These are phyloP conservation scores for Theropithecus gelada DNA, from an alignment of 2,113 vertebrate species.

Conservation along the genomic window DNA sequence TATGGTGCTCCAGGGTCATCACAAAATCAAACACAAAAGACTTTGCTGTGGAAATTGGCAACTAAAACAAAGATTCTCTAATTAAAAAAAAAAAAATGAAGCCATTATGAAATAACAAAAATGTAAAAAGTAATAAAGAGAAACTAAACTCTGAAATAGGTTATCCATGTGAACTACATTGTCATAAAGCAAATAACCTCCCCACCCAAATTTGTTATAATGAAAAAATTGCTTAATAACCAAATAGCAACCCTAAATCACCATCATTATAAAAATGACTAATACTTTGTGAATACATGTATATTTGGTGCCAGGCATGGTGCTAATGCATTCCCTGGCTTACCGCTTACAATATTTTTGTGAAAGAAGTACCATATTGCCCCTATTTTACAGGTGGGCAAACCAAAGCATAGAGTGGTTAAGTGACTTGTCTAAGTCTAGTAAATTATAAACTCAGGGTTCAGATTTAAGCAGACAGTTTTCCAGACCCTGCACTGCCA, in stretches of 20 bases:
- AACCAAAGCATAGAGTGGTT: constrained; percentile 39
- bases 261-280: constrained; percentile 45
- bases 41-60: background rate
- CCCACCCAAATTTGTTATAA: constrained; percentile 57
- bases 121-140: background rate
- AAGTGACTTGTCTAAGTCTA: background rate
- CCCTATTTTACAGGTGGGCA: constrained; percentile 9
- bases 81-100: constrained; percentile 57
- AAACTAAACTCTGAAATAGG: constrained; percentile 44
- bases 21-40: constrained; percentile 38
- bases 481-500: background rate
- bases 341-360: constrained; percentile 46
- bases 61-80: constrained; percentile 8
- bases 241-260: constrained; percentile 48
- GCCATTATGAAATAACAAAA: constrained; percentile 64
- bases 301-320: constrained; percentile 28
- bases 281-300: constrained; percentile 23
- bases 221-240: constrained; percentile 59
- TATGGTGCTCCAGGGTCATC: constrained; percentile 26
- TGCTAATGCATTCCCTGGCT: constrained; percentile 18
- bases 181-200: constrained; percentile 30
- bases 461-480: constrained; percentile 39
- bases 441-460: constrained; percentile 5
- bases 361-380: constrained; percentile 35
- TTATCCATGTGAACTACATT: constrained; percentile 32